Percentiles rank a stretch among this genome's conserved stretches.
phyloP scores from a whole-genome alignment of 2,113 vertebrate species.

The Grus americana region DNA sequence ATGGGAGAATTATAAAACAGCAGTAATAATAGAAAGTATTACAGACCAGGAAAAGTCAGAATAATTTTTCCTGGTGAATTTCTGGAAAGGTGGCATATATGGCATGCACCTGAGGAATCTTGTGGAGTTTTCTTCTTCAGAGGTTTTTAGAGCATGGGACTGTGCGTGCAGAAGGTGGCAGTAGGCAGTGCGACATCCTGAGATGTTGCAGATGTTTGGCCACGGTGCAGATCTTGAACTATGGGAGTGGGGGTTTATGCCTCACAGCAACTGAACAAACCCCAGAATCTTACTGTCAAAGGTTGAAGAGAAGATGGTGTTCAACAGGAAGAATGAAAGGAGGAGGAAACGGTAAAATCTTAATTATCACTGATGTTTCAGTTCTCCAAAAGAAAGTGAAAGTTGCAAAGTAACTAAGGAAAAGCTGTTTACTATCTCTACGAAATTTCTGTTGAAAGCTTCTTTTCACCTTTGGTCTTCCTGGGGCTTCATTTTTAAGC shows the following conservation, averaged over 20 bases:
- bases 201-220: background rate
- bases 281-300: background rate
- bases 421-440: background rate
- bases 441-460: background rate
- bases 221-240: background rate
- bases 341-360: background rate
- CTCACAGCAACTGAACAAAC: accelerated
- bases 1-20: background rate
- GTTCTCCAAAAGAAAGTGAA: background rate
- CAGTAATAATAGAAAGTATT: background rate
- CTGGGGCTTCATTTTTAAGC: background rate
- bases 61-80: background rate
- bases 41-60: background rate
- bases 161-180: background rate
- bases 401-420: background rate
- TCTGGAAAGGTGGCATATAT: accelerated
- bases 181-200: accelerated
- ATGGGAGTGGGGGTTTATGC: background rate
- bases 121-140: background rate
- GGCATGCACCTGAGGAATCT: background rate
- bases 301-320: background rate
- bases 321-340: background rate
- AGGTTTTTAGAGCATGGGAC: accelerated
- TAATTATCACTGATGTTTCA: background rate
- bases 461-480: background rate